Conservation (phyloP, 2,113 vertebrate genomes). For the Epinephelus lanceolatus region DNA sequence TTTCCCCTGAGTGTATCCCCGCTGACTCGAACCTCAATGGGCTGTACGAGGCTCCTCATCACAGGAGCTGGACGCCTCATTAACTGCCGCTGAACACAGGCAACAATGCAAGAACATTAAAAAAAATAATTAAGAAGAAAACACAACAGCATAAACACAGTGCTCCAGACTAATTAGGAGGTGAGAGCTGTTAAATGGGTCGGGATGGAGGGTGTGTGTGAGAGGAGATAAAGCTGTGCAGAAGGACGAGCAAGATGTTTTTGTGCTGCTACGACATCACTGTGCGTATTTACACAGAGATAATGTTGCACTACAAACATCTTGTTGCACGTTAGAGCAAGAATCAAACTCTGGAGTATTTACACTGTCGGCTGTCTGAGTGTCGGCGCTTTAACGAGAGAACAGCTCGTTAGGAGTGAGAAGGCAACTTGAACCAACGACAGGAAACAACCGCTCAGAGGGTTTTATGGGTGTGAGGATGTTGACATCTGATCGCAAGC, state of each 20-base stretch:
- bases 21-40: conserved; percentile 5
- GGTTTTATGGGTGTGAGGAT: conserved; percentile 22
- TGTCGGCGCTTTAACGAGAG: conserved; percentile 1
- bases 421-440: neutral
- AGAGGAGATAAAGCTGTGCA: neutral
- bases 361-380: neutral
- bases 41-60: neutral
- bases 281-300: neutral
- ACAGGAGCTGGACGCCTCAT: conserved; percentile 18
- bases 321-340: neutral
- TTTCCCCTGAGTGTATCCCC: neutral
- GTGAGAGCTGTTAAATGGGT: conserved; percentile 39
- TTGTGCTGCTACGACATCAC: neutral
- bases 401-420: conserved; percentile 27
- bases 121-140: neutral
- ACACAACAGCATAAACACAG: conserved; percentile 18
- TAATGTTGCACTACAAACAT: conserved; percentile 5
- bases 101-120: neutral
- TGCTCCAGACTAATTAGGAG: conserved; percentile 41
- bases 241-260: neutral
- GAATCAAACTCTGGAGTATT: neutral
- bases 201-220: neutral
- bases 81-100: neutral
- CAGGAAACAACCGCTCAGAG: conserved; percentile 7
- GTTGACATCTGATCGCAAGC: conserved; percentile 28